Percentiles rank a stretch among this genome's conserved stretches.
These are phyloP conservation scores for Solenodon paradoxus DNA, from an alignment of 2,113 vertebrate genomes.

Conservation along the genomic window DNA sequence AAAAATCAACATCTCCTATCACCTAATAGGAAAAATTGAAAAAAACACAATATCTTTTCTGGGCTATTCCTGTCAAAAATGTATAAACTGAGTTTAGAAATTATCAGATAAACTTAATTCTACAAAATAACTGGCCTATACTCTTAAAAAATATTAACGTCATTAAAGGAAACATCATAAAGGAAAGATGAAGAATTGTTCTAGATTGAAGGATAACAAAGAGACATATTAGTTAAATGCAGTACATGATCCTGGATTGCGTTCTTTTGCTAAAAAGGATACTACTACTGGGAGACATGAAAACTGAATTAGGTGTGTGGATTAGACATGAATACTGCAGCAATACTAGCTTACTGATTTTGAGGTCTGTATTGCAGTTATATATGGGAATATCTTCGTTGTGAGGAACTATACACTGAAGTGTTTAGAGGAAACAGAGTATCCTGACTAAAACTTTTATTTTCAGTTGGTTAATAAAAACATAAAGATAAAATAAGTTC, in stretches of 20 bases:
- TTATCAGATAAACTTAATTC: neutral
- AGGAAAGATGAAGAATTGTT: neutral
- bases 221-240: neutral
- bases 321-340: neutral
- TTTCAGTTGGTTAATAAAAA: neutral
- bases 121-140: neutral
- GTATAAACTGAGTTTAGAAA: neutral
- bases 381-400: neutral
- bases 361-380: neutral
- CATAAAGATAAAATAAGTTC: neutral
- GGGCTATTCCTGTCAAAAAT: neutral
- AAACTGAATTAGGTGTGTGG: neutral
- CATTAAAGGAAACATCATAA: neutral
- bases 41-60: neutral
- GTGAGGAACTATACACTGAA: neutral
- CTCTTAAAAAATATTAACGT: neutral
- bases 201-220: neutral
- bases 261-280: constrained; percentile 14
- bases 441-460: neutral
- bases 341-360: neutral
- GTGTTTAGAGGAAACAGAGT: neutral
- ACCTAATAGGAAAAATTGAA: neutral
- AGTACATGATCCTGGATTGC: neutral
- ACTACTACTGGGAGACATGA: neutral
- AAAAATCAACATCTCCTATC: neutral